Base-by-base conservation (phyloP, 2,113 vertebrate species). In the Caloenas nicobarica region DNA sequence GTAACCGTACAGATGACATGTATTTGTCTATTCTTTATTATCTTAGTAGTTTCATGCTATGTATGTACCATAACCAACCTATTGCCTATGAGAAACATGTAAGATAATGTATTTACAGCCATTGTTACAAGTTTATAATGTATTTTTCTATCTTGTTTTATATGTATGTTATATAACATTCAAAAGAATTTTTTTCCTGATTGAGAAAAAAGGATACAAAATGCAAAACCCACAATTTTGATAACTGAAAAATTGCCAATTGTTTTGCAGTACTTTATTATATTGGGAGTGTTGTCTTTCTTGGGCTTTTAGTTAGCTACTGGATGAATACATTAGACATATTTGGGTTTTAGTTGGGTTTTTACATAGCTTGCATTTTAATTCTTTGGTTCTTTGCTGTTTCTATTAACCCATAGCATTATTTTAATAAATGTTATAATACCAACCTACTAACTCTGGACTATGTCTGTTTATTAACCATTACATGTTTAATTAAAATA, bases 121-220 rank as follows among this genome's bases (percentile, higher is more conserved):
- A 98, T 98, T 99, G 99, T 99, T 99, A 99, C 99, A 99, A 98
- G 98, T 99, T 99, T 99, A 99, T 99, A 99, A 99, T 99, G 99
- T 99, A 99, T 99, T 99, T 99, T 99, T 99, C 99, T 99, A 99
- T 99, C 98, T 98, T 98, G 98, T 99, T 99, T 99, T 99, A 98
- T 99, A 99, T 99, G 98, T 99, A 99, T 98, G 98, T 99, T 98
- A 98, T 98, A 99, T 99, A 99, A 99, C 98, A 99, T 99, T 99
- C 99, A 99, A 99, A 98, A 96, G 98, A 98, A 98, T 98, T 98
- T 98, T 98, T 99, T 99, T 99, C 98, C 98, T 98, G 98, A 99
- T 98, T 98, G 98, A 99, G 98, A 98, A 98, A 96, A 97, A 98
- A 98, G 97, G 98, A 98, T 98, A 98, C 98, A 98, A 98, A 98